Base-by-base conservation (phyloP, 35 echinoderm and acorn worm species). In the Apostichopus parvimensis region DNA sequence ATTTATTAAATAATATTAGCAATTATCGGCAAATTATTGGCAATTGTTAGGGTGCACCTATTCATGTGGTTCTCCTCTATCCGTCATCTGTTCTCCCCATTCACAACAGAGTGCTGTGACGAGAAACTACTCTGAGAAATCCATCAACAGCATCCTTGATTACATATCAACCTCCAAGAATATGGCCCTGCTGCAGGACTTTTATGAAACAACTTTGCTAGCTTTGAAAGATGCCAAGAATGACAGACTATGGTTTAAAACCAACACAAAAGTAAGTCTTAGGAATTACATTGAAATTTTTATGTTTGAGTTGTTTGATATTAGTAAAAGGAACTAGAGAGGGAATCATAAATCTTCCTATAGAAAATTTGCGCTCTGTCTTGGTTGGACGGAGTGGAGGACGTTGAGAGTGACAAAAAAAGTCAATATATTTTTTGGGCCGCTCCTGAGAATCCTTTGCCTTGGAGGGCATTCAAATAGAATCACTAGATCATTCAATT, bases 81-180 rank as follows among this genome's bases (percentile, higher is more conserved):
- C 3, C 34, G 4, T 45, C 34, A 45, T 45, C 3, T 45, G 34
- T 45, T 45, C 3, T 45, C 34, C 2, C 34, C 34, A 4, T 73
- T 73, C 23, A 73, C 70, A 58, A 18, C 91, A 99, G 97, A 99
- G 97, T 96, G 97, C 97, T 88, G 97, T 99, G 12, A 99, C 97
- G 57, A 99, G 97, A 80, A 99, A 99, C 86, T 99, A 99, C 90
- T 99, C 97, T 82, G 97, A 99, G 83, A 99, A 99, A 79, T 99
- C 97, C 52, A 99, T 99, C 80, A 99, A 99, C 89, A 96, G 94
- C 92, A 99, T 99, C 78, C 79, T 99, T 6, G 97, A 99, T 83
- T 96, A 96, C 88, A 99, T 99, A 75, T 99, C 97, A 77, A 99
- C 97, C 58, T 99, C 97, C 13, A 99, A 99, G 83, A 95, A 99